Base-by-base conservation (phyloP, 2,797 vertebrate genomes). In the Amphiprion clarkii region DNA sequence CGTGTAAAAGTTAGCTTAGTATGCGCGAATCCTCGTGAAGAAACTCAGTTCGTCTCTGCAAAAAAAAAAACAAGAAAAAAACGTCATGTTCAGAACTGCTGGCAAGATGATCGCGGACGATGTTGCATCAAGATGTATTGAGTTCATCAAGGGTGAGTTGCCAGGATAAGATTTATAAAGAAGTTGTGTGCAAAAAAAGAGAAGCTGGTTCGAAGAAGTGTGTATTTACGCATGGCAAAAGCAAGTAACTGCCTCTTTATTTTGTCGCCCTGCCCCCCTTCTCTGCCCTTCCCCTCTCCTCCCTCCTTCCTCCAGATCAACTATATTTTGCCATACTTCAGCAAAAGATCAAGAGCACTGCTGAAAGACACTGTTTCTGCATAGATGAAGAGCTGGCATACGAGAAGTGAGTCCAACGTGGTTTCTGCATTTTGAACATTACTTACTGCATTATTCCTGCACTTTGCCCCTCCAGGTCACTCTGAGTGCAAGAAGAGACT, bases 381-480 rank as follows among this genome's bases (percentile, higher is more conserved):
- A 94, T 97, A 84, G 98, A 99, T 86, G 97, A 99, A 76, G 98
- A 99, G 91, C 91, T 98, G 81, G 94, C 97, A 0, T 99, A 99
- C 90, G 98, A 99, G 82, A 99, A 99, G 98, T 99, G 95, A 96
- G 97, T 40, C 1, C 11, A 10, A 39, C 12, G 36, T 5, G 57
- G 0, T 46, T 2, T 65, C 33, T 59, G 17, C n/a, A 33, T 55
- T 74, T 46, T 57, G 9, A n/a, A 21, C 16, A 49, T 23, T 48
- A 33, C 4, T 40, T 60, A 23, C 11, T 46, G 40, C 25, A 27
- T 52, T 9, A 6, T 51, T 44, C 39, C 12, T 9, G 52, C 29
- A 31, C 33, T 16, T 42, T 44, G n/a, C 7, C 14, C 17, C 55
- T 71, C 9, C 46, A 19, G 21, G 3, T 12, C 2, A 64, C 13